A percentile compares a stretch with the other conserved stretches of the same genome.
Evolutionary conservation across 1,140 invertebrate species (phyloP).

Genomic region (Scaptomyza pallida): DNA sequence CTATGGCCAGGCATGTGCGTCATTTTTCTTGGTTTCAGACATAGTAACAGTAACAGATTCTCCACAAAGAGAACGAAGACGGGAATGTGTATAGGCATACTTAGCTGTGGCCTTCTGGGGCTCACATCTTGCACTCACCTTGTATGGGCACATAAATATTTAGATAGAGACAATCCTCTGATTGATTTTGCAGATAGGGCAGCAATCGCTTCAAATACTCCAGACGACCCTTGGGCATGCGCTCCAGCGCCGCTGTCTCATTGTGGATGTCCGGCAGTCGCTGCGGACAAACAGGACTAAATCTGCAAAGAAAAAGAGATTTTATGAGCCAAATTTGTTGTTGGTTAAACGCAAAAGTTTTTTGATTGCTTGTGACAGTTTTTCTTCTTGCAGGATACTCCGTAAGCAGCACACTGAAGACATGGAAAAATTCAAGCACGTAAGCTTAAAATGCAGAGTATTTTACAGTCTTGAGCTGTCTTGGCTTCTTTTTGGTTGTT

Average conservation of each 20-base stretch:
- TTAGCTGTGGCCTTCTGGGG: conserved; percentile 13
- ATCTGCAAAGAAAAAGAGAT: conserved; percentile 84
- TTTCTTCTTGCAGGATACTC: not conserved
- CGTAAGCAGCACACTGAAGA: too few species aligned
- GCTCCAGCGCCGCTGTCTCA: conserved; percentile 90
- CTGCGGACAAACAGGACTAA: conserved; percentile 96
- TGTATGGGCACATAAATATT: conserved; percentile 98
- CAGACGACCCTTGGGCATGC: conserved; percentile 93
- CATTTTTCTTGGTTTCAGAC: conserved; percentile 70
- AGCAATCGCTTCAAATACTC: conserved; percentile 94
- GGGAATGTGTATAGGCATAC: conserved; percentile 12
- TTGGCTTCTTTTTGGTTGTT: not conserved
- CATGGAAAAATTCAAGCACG: too few species aligned
- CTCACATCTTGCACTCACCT: conserved; percentile 87
- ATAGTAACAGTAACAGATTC: conserved; percentile 10
- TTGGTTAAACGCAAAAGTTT: conserved; percentile 51
- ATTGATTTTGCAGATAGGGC: conserved; percentile 94
- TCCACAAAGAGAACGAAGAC: conserved; percentile 7
- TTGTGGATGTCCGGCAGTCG: conserved; percentile 91
- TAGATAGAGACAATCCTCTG: conserved; percentile 98
- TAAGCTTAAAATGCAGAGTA: not conserved
- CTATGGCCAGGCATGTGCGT: conserved; percentile 35
- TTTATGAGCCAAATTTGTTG: conserved; percentile 28
- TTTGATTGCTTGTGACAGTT: conserved; percentile 23
- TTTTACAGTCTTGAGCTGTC: not conserved